Base-by-base conservation (phyloP, 2,888 invertebrate genomes). In the Flexamia atlantica region DNA sequence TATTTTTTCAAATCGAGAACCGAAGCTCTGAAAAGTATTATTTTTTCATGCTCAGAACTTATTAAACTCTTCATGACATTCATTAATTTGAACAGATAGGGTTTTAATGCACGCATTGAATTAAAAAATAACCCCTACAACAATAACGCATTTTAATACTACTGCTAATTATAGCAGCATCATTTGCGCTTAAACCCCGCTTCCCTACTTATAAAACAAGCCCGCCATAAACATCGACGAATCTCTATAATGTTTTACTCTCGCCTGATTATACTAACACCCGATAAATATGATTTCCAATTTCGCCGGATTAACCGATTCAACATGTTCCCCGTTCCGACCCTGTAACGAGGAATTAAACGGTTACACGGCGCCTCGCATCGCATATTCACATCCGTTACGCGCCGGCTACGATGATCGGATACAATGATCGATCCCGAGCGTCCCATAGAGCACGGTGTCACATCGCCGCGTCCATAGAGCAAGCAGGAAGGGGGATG, bases 361-460 rank as follows among this genome's bases (percentile, higher is more conserved):
- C 46, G 17, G 46, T 46, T 46, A 17, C 3, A 17, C 12, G 46
- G 12, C 46, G 46, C 46, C 23, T 23, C 57, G 57, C 23, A 23
- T 57, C 20, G 12, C 23, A 23, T 7, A 57, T n/a, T 23, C 20
- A 23, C 20, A 57, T 23, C 20, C 50, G 50, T 36, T 36, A 36
- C 12, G 17, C 50, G 14, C n/a, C 50, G 3, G 50, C 50, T 17
- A 50, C 50, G 50, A 7, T 50, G 50, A 50, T 50, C 50, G 9
- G 50, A 50, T 57, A 12, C 57, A 57, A 23, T 57, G 12, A 17
- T 46, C 46, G 46, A 46, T 46, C 46, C 12, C 10, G 17, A 12
- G 17, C 46, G n/a, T 46, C 46, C 57, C 57, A 57, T 57, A 57
- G 57, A 57, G 57, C 23, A 57, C 12, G 23, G 57, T 57, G 57